Base-by-base conservation (phyloP, 2,888 invertebrate genomes). In the Odontocerum albicorne region DNA sequence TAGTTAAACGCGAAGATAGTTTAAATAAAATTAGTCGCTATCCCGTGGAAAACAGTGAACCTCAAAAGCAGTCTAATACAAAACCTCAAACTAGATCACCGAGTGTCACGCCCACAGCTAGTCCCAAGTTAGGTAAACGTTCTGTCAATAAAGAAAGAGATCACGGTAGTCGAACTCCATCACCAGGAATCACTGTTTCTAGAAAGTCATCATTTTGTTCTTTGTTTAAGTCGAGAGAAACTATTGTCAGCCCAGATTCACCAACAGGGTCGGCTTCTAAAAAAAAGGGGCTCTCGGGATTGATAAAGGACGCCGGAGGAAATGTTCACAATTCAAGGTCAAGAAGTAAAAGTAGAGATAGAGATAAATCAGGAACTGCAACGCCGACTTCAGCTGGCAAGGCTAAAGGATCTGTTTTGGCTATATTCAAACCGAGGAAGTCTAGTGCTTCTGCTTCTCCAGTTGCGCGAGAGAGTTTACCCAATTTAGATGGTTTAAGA, bases 161-260 rank as follows among this genome's bases (percentile, higher is more conserved):
- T 38, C 51, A 61, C 3, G 69, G 66, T 21, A 74, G 74, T 59
- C 71, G 82, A 20, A 80, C 83, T 1, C 90, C 90, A 1, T 90
- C 91, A 1, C 90, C 90, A 0, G 81, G 82, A 1, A 73, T 73
- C 0, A 79, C 82, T 0, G 77, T 83, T 0, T 90, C 90, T 0
- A 79, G 91, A 32, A 89, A 90, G 69, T 90, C 88, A 64, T 91
- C 90, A 22, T 90, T 91, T 66, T 86, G 88, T 54, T 90, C 90
- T 2, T 71, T 92, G 36, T 92, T 92, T 66, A 85, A 87, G 68
- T 85, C 88, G 61, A 84, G 85, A 63, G 87, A 85, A 64, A 80
- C 80, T 15, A 80, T 82, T 54, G 78, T 81, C 15, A 85, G 83
- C 54, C 84, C 84, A 1, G 84, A 84, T 62, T 83, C 84, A 1